Evolutionary conservation across 1,140 invertebrate species (phyloP).

Genomic region (Drosophila parabipectinata): DNA sequence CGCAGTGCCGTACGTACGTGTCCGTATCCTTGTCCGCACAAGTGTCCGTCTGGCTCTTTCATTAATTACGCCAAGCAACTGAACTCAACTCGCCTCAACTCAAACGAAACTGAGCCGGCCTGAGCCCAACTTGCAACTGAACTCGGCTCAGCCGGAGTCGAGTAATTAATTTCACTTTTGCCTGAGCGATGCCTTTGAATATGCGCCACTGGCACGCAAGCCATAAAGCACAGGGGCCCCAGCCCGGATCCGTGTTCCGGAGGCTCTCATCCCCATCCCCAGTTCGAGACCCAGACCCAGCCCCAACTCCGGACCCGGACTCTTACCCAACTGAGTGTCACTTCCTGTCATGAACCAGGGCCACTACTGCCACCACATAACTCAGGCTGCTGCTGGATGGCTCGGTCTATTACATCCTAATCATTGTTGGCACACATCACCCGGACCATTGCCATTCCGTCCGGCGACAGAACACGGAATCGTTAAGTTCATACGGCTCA

Average conservation of each 20-base stretch:
- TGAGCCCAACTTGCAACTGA: slow-evolving; percentile 16
- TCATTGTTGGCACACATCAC: slow-evolving; percentile 27
- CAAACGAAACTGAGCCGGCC: slow-evolving; percentile 11
- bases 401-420: slow-evolving; percentile 29
- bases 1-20: slow-evolving; percentile 21
- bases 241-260: not conserved
- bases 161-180: slow-evolving; percentile 82
- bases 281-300: no score
- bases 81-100: slow-evolving; percentile 15
- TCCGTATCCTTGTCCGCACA: slow-evolving; percentile 7
- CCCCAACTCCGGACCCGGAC: not conserved
- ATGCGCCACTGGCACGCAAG: slow-evolving; percentile 64
- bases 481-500: slow-evolving; percentile 4
- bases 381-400: not conserved
- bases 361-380: not conserved
- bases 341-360: slow-evolving; percentile 5
- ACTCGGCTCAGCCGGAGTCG: slow-evolving; percentile 38
- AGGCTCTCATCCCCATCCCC: no score
- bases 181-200: slow-evolving; percentile 79
- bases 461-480: slow-evolving; percentile 9
- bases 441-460: not conserved
- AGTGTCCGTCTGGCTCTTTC: slow-evolving; percentile 38
- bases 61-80: slow-evolving; percentile 69
- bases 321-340: slow-evolving; percentile 5
- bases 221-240: slow-evolving; percentile 27